Conservation (phyloP, 2,113 vertebrate species). For the Archocentrus centrarchus region DNA sequence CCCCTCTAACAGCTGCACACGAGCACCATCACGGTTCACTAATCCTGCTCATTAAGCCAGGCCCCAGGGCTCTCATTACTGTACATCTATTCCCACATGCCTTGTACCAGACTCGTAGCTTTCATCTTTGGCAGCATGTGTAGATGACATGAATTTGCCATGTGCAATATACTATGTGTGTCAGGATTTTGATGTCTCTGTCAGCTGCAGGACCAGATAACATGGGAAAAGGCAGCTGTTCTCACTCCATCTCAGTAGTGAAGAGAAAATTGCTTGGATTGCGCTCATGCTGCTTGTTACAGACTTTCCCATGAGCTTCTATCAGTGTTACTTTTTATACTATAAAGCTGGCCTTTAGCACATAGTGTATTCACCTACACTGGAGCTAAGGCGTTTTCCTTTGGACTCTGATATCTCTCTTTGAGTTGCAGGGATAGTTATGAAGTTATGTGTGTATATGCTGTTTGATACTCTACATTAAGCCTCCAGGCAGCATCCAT, state of each 20-base stretch:
- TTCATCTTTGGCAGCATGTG: slow-evolving; percentile 63
- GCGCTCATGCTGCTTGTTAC: not conserved
- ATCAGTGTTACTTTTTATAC: not conserved
- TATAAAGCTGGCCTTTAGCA: not conserved
- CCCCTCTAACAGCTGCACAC: slow-evolving; percentile 26
- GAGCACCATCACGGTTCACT: slow-evolving; percentile 62
- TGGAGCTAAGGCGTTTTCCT: not conserved
- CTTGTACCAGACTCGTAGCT: slow-evolving; percentile 58
- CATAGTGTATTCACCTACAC: not conserved
- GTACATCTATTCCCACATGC: slow-evolving; percentile 62
- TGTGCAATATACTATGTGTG: slow-evolving; percentile 43
- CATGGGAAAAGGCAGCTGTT: not conserved
- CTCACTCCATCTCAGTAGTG: not conserved
- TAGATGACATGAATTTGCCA: slow-evolving; percentile 66
- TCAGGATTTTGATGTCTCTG: slow-evolving; percentile 54
- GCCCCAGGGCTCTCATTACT: slow-evolving; percentile 63
- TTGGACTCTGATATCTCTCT: not conserved
- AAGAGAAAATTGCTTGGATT: not conserved
- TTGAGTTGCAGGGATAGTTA: not conserved
- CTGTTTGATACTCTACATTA: slow-evolving; percentile 24
- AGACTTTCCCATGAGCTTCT: not conserved
- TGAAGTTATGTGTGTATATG: not conserved
- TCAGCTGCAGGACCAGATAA: slow-evolving; percentile 40
- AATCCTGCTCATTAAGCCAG: slow-evolving; percentile 73
- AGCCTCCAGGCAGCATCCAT: slow-evolving; percentile 7